phyloP scores from a whole-genome alignment of 2,888 invertebrate genomes.

The Cataglyphis livida region DNA sequence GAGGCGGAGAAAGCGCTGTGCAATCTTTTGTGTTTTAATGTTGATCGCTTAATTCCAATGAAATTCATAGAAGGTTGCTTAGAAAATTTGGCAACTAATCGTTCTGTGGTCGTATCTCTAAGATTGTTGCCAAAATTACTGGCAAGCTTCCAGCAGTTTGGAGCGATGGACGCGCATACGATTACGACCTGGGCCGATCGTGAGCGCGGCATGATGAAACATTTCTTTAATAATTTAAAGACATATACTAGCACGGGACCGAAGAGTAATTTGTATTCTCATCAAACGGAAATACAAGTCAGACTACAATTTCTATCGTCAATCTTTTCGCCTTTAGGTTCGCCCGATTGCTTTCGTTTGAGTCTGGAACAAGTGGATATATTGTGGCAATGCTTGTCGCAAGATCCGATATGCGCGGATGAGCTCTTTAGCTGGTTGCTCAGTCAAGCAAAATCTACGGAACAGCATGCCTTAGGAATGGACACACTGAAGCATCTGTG shows the following conservation, averaged over 20 bases:
- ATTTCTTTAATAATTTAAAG: slow-evolving; percentile 95
- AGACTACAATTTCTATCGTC: slow-evolving; percentile 96
- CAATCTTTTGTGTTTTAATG: slow-evolving; percentile 95
- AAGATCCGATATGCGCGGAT: slow-evolving; percentile 94
- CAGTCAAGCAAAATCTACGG: slow-evolving; percentile 96
- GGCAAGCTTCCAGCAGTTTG: slow-evolving; percentile 95
- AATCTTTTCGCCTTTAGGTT: slow-evolving; percentile 95
- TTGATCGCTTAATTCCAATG: slow-evolving; percentile 95
- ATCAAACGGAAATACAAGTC: slow-evolving; percentile 96
- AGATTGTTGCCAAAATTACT: slow-evolving; percentile 95
- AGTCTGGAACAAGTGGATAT: slow-evolving; percentile 96
- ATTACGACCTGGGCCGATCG: slow-evolving; percentile 97
- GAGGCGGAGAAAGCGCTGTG: slow-evolving; percentile 97
- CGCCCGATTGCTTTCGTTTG: slow-evolving; percentile 94
- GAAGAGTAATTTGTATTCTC: slow-evolving; percentile 87
- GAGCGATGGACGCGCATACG: slow-evolving; percentile 93
- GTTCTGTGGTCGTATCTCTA: slow-evolving; percentile 96
- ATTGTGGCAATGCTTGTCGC: slow-evolving; percentile 96
- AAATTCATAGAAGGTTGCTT: slow-evolving; percentile 98
- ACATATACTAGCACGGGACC: slow-evolving; percentile 88
- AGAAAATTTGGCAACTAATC: slow-evolving; percentile 94
- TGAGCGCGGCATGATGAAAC: slow-evolving; percentile 96
- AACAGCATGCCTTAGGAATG: slow-evolving; percentile 95
- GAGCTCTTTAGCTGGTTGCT: slow-evolving; percentile 97
- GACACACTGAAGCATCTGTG: slow-evolving; percentile 96